phyloP scores from a whole-genome alignment of 1,140 invertebrate genomes.

The Euglossa dilemma region DNA sequence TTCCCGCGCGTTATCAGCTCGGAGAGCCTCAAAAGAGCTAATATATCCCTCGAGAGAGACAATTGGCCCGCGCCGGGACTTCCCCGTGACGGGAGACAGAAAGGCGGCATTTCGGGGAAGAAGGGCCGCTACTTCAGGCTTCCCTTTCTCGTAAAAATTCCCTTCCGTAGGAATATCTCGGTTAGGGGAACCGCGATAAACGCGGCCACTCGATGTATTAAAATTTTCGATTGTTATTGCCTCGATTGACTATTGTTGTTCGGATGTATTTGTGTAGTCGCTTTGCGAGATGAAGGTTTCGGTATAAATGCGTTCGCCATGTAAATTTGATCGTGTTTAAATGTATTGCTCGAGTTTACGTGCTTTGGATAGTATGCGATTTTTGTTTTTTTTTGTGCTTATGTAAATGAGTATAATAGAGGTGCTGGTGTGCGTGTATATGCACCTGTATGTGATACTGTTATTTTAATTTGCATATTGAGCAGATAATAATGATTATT shows the following conservation, averaged over 20 bases:
- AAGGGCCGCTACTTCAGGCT: neutral
- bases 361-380: too few relatives aligned
- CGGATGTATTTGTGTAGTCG: too few relatives aligned
- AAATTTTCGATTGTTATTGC: constrained; percentile 4
- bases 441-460: too few relatives aligned
- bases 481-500: too few relatives aligned
- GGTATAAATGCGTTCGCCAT: neutral
- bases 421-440: too few relatives aligned
- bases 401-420: too few relatives aligned
- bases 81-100: constrained; percentile 4
- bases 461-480: too few relatives aligned
- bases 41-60: constrained; percentile 70
- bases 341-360: too few relatives aligned
- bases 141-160: constrained; percentile 16
- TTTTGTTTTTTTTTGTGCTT: too few relatives aligned
- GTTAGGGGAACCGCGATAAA: neutral
- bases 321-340: neutral
- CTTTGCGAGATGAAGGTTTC: neutral
- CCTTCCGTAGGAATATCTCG: neutral
- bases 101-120: neutral
- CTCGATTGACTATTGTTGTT: neutral
- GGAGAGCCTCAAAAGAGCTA: constrained; percentile 69
- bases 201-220: neutral
- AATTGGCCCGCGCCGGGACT: constrained; percentile 53
- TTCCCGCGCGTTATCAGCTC: constrained; percentile 54